Base-by-base conservation (phyloP, 2,888 invertebrate genomes). In the Oscheius sp. region DNA sequence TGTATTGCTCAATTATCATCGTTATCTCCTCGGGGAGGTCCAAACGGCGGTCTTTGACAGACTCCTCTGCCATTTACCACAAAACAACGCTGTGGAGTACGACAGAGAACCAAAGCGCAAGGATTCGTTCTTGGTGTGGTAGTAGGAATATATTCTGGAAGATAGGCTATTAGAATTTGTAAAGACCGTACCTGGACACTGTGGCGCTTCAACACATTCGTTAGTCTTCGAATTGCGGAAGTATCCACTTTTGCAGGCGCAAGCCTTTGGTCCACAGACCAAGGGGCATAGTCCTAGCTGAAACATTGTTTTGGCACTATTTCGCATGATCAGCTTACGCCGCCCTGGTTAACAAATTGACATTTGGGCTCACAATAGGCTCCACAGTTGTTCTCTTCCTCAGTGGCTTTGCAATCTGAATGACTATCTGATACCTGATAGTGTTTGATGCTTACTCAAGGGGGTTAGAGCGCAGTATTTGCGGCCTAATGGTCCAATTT, bases 281-380 rank as follows among this genome's bases (percentile, higher is more conserved):
- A 55, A n/a, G 1, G 55, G 68, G 35, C 68, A 68, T n/a, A 55
- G 33, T 55, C 21, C 55, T 3, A 55, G 68, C 68, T 68, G 51
- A 65, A 65, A 33, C 35, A 33, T 60, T 37, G 21, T 21, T 63
- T 48, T 63, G 21, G n/a, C 48, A 33, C 5, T 11, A 58, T 32
- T 33, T 48, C 7, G 42, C 42, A 42, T 42, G 7, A 42, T 42
- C 42, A 21, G 13, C 63, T 48, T 13, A 63, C 63, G 13, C 48
- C 48, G n/a, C 63, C 29, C 55, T 55, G n/a, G 29, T 21, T 32
- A 1, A 42, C 55, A 37, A n/a, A 47, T 42, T 47, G 13, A 32
- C 70, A 70, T 58, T 59, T 59, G 3, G 21, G 21, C 47, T 70
- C 70, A 32, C 70, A 70, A 5, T 42, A 58, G 13, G 58, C 58